Evolutionary conservation across 1,140 invertebrate species (phyloP), one percentile per base, ranked within the genome.

Genomic region (Asbolus verrucosus): DNA sequence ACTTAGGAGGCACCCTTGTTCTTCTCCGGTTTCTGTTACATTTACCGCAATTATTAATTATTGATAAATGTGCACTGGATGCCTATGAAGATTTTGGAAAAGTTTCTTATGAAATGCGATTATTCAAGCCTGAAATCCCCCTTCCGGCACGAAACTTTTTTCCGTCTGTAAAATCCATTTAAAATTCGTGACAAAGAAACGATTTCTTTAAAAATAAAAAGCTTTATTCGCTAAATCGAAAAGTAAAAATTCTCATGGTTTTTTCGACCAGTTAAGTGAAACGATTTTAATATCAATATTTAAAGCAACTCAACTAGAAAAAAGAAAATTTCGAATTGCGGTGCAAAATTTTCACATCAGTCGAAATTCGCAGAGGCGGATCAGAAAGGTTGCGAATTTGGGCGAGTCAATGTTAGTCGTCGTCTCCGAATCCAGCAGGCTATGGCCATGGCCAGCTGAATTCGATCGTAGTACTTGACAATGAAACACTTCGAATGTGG

Each of bases 401-500:
- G 59, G 62, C 43, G 33, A 46, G 62, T 65, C 36, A 46, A 62
- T 62, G 59, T 36, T 66, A 33, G 24, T 15, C 9, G 36, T 13
- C 41, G 18, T 41, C 33, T 65, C 13, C 30, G 39, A 24, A 27
- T 67, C 31, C 19, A 46, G 59, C 27, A 61, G 43, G 33, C 54
- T 50, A 46, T 69, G 67, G 39, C 67, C 67, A 69, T 69, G 67
- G 67, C 31, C 67, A 66, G 39, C 41, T 66, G 39, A 50, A 66
- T 66, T 66, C 63, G 41, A 46, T 66, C 38, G 63, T 8, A 30
- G 67, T 62, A 61, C 59, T 69, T 62, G 67, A 60, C 67, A 69
- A 69, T 69, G 67, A 61, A 69, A 69, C 67, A 59, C 46, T 69
- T 54, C 24, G 60, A 69, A 66, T 43, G 67, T 69, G 59, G 67